Percentiles rank a stretch among this genome's conserved stretches.
These are phyloP conservation scores for Junco hyemalis DNA, from an alignment of 2,113 vertebrate species.

Conservation along the genomic window DNA sequence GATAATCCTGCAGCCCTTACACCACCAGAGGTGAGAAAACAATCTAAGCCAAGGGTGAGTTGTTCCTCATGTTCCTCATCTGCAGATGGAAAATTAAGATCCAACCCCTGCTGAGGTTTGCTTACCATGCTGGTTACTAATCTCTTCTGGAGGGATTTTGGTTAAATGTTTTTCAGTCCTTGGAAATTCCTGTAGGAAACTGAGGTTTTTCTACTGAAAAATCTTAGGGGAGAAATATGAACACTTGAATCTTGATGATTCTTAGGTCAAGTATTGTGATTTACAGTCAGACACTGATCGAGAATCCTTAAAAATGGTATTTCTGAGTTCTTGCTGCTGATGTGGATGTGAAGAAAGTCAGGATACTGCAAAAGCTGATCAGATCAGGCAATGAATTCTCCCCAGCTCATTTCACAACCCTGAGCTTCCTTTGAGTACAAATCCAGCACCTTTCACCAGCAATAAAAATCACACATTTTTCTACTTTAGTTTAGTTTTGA, in stretches of 20 bases:
- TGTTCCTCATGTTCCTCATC: not conserved
- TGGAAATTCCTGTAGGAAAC: not conserved
- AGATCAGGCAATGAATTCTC: not conserved
- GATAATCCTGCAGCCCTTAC: not conserved
- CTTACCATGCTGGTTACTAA: not conserved
- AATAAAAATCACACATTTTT: conserved; percentile 45
- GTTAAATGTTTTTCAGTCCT: not conserved
- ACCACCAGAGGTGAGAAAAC: not conserved
- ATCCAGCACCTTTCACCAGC: conserved; percentile 43
- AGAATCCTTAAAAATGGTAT: not conserved
- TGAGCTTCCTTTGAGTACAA: not conserved
- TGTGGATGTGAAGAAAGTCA: not conserved
- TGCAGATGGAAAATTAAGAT: not conserved
- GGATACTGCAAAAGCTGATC: not conserved
- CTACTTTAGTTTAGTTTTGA: not conserved
- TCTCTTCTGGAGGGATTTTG: not conserved
- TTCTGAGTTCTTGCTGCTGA: not conserved
- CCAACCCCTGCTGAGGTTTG: not conserved
- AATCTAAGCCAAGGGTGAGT: not conserved
- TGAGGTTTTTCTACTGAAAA: not conserved
- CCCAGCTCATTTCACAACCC: not conserved
- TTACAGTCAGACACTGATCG: not conserved
- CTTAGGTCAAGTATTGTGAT: not conserved
- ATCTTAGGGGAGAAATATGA: not conserved
- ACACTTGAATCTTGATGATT: not conserved